phyloP scores from a whole-genome alignment of 2,888 invertebrate species.

The Eugnorisma glareosa region DNA sequence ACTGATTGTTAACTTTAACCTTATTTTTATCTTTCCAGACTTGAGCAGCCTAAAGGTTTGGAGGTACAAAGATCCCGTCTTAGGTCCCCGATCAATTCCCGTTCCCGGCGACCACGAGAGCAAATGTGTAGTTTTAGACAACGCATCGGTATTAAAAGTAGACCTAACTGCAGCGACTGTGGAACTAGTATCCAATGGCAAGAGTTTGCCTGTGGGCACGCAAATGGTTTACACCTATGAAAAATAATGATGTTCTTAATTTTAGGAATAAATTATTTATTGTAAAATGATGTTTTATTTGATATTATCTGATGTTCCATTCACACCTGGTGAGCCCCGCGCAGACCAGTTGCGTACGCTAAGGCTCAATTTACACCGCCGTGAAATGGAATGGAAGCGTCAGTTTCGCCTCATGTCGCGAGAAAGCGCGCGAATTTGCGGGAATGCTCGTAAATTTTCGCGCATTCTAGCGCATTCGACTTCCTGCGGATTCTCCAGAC shows the following conservation, averaged over 20 bases:
- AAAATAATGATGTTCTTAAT: conserved; percentile 74
- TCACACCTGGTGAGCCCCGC: background rate
- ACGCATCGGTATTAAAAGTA: conserved; percentile 87
- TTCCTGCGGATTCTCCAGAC: too few species aligned
- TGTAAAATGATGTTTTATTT: conserved; percentile 51
- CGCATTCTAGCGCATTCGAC: too few species aligned
- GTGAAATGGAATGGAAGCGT: too few species aligned
- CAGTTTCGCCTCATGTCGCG: too few species aligned
- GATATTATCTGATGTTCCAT: background rate
- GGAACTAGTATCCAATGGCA: conserved; percentile 84
- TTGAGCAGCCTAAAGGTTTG: conserved; percentile 92
- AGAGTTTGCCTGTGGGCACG: conserved; percentile 87
- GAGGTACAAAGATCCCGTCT: conserved; percentile 93
- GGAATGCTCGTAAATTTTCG: too few species aligned
- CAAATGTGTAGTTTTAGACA: conserved; percentile 90
- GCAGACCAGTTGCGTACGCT: background rate
- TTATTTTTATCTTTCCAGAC: conserved; percentile 86
- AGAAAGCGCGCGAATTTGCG: too few species aligned
- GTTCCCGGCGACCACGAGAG: conserved; percentile 91
- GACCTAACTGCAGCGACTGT: conserved; percentile 86
- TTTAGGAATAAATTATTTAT: conserved; percentile 65
- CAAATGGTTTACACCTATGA: conserved; percentile 89
- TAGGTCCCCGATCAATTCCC: conserved; percentile 95
- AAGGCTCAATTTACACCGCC: too few species aligned
- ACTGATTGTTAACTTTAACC: background rate